Base-by-base conservation (phyloP, 2,888 invertebrate species). In the Cataglyphis altisquamis region DNA sequence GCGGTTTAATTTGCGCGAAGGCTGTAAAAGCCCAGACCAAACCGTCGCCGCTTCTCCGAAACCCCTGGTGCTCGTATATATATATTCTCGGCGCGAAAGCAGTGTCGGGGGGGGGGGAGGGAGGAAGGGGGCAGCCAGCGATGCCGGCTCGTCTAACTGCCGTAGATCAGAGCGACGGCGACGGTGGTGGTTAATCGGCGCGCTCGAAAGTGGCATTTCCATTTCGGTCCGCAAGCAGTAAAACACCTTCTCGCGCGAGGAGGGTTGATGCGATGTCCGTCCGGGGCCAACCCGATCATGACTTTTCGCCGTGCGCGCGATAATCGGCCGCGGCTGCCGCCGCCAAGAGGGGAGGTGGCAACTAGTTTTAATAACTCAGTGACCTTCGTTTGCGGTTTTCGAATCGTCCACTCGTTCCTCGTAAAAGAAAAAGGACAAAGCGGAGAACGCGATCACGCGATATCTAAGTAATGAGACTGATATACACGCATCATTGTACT, bases 1-100 rank as follows among this genome's bases (percentile, higher is more conserved):
- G 90, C 89, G 87, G 87, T 90, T 90, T 87, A 89, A 90, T 90
- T 90, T 90, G 87, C 83, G 75, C 64, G 75, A 66, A 62, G 86
- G 84, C 82, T 82, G 84, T 89, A 89, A 89, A 88, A 82, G 52
- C 6, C n/a, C 87, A 66, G 63, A 36, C 57, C 64, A 12, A 29
- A 48, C 62, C 45, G 36, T 36, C 36, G 77, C 32, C 21, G 78
- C 29, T 78, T 73, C 74, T 67, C 25, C 45, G 48, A 41, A 73
- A 15, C 29, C 25, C 29, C 60, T 0, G 60, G 18, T 32, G 32
- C 3, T 15, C 45, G 64, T n/a, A 48, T 25, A 36, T 25, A 36
- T 29, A 63, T 12, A 10, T 36, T 36, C 32, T 36, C 32, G 32
- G 32, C 32, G 5, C 32, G 5, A 36, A 36, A 36, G 32, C 32